A percentile compares a stretch with the other conserved stretches of the same genome.
Evolutionary conservation across 2,797 vertebrate genomes (phyloP).

Genomic region (Eutrigla gurnardus): DNA sequence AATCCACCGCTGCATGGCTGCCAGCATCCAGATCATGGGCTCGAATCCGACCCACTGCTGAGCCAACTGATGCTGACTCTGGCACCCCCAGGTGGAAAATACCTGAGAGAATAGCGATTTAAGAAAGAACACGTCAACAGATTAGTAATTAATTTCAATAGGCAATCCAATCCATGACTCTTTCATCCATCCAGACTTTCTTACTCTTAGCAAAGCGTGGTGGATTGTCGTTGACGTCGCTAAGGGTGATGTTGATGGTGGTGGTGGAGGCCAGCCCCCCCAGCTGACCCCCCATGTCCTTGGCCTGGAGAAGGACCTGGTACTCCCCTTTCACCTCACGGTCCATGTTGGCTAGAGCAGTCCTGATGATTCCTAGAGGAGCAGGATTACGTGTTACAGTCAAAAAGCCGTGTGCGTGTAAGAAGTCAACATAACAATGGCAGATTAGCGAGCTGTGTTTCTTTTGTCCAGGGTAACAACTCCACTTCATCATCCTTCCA

Average conservation of each 20-base stretch:
- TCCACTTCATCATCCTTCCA: too few relatives aligned
- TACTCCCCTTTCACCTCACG: slow-evolving; percentile 94
- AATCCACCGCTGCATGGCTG: slow-evolving; percentile 91
- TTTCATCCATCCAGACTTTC: not conserved
- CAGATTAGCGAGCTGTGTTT: too few relatives aligned
- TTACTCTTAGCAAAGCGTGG: slow-evolving; percentile 94
- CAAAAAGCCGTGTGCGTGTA: too few relatives aligned
- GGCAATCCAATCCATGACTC: too few relatives aligned
- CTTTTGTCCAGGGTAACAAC: too few relatives aligned
- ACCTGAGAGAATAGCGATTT: slow-evolving; percentile 33
- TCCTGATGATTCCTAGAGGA: slow-evolving; percentile 89
- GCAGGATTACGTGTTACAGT: too few relatives aligned
- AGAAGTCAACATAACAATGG: too few relatives aligned
- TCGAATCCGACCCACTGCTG: slow-evolving; percentile 89
- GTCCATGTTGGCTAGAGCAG: slow-evolving; percentile 96
- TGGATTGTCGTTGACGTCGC: slow-evolving; percentile 97
- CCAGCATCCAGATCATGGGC: slow-evolving; percentile 92
- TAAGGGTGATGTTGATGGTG: slow-evolving; percentile 92
- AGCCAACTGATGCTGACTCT: slow-evolving; percentile 88
- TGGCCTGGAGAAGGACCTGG: slow-evolving; percentile 95
- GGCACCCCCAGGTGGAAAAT: slow-evolving; percentile 61
- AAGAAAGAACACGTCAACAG: not conserved
- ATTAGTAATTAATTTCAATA: not conserved
- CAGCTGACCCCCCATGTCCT: slow-evolving; percentile 96
- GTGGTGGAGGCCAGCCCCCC: slow-evolving; percentile 95